Evolutionary conservation across 2,888 invertebrate genomes (phyloP), one percentile per base, ranked within the genome.

Genomic region (Hemithea aestivaria): DNA sequence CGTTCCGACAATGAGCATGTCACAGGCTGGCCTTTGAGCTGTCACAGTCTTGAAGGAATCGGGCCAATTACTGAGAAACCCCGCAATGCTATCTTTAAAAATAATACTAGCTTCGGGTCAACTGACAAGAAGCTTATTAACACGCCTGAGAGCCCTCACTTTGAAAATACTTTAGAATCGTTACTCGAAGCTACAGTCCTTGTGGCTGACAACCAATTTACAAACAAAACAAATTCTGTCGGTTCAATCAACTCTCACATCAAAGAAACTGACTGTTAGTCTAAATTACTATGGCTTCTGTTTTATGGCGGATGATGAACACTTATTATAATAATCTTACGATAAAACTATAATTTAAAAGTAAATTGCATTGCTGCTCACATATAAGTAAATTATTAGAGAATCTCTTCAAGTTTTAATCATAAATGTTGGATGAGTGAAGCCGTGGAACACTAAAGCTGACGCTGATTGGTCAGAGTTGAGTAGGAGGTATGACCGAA

Each of bases 41-140:
- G 85, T 87, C 87, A 85, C 70, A 45, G 65, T 56, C 73, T 77
- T 82, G 80, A 85, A 85, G 82, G 63, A 82, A 84, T 78, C 81
- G 73, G 84, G 83, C 84, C 85, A 85, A 87, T 85, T 87, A 85
- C 80, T 84, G 81, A 81, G 84, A 81, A 84, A 83, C 73, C 73
- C 68, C 65, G 76, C 82, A 76, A 73, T 69, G 80, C 76, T 84
- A 80, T 83, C 83, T 81, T 73, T 69, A 61, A 78, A 81, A 81
- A 83, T 76, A 79, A 79, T 77, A 66, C 74, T 63, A 74, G 65
- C 68, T 68, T 70, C 73, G 73, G 71, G 60, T 65, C 68, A 66
- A 72, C 68, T 74, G 77, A 75, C 74, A 80, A 79, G 71, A 63
- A 67, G 77, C 82, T 80, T 84, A 85, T 84, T 85, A 85, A 79